Evolutionary conservation across 2,113 vertebrate species (phyloP).

Genomic region (Phalacrocorax carbo): DNA sequence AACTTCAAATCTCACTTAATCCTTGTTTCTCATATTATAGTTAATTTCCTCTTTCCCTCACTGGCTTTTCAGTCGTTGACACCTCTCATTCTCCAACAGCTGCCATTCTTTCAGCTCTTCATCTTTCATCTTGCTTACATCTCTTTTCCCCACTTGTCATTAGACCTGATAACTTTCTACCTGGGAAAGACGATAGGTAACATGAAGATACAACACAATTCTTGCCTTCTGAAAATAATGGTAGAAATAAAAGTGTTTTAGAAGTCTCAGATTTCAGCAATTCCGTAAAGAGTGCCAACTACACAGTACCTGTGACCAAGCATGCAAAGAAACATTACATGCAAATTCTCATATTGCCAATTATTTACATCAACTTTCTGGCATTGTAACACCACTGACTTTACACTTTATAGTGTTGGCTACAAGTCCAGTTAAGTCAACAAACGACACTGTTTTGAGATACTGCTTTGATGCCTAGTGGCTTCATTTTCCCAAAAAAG

Average conservation of each 20-base stretch:
- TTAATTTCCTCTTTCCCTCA: background rate
- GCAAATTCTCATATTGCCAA: background rate
- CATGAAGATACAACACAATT: background rate
- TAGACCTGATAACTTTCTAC: background rate
- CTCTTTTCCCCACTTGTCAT: background rate
- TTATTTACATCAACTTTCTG: background rate
- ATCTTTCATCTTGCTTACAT: background rate
- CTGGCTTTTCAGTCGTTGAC: background rate
- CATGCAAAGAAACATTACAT: background rate
- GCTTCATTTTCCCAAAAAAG: background rate
- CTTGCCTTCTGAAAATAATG: background rate
- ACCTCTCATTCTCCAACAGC: background rate
- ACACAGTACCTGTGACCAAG: background rate
- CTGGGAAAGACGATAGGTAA: background rate
- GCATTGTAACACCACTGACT: background rate
- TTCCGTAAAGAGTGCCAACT: background rate
- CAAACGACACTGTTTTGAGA: background rate
- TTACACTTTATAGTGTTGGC: background rate
- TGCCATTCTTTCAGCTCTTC: background rate
- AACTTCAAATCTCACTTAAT: background rate
- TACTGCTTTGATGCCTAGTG: background rate
- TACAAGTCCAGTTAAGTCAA: background rate
- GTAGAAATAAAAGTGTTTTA: background rate
- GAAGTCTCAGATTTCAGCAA: background rate
- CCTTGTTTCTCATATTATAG: background rate